phyloP scores from a whole-genome alignment of 2,797 vertebrate genomes.

The Epinephelus coioides region DNA sequence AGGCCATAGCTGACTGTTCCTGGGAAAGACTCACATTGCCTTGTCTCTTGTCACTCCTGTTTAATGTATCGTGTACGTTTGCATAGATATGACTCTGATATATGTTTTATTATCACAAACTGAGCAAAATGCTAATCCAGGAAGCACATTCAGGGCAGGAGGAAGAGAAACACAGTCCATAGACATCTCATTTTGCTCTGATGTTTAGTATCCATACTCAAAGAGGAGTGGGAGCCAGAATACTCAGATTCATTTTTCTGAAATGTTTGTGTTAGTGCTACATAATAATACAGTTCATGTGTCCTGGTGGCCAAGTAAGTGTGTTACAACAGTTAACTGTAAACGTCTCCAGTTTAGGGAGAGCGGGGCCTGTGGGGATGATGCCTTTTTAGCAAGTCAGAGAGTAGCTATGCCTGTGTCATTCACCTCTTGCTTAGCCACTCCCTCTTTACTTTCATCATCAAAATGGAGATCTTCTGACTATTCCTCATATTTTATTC shows the following conservation, averaged over 20 bases:
- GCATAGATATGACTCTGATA: constrained; percentile 24
- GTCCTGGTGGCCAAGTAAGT: background rate
- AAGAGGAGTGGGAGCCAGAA: background rate
- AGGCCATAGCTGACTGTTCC: constrained; percentile 43
- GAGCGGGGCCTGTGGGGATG: too few species aligned
- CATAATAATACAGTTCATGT: background rate
- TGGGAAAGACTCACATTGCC: constrained; percentile 32
- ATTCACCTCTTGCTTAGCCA: too few species aligned
- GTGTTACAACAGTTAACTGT: too few species aligned
- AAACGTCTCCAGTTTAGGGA: too few species aligned
- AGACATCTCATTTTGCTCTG: background rate
- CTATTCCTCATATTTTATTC: too few species aligned
- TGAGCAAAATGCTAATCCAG: constrained; percentile 8
- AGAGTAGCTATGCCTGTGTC: too few species aligned
- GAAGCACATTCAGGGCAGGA: background rate
- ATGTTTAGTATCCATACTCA: background rate
- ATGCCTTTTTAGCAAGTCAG: too few species aligned
- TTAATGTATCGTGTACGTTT: constrained; percentile 37
- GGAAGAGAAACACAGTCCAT: constrained; percentile 1
- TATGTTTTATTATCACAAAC: constrained; percentile 21
- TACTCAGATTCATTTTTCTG: background rate
- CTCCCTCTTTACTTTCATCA: too few species aligned
- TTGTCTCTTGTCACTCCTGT: background rate
- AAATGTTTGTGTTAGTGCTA: too few species aligned
- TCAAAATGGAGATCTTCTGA: too few species aligned